A percentile compares a stretch with the other conserved stretches of the same genome.
These are phyloP conservation scores for Aporophyla nigra DNA, from an alignment of 2,888 invertebrate species.

Conservation along the genomic window DNA sequence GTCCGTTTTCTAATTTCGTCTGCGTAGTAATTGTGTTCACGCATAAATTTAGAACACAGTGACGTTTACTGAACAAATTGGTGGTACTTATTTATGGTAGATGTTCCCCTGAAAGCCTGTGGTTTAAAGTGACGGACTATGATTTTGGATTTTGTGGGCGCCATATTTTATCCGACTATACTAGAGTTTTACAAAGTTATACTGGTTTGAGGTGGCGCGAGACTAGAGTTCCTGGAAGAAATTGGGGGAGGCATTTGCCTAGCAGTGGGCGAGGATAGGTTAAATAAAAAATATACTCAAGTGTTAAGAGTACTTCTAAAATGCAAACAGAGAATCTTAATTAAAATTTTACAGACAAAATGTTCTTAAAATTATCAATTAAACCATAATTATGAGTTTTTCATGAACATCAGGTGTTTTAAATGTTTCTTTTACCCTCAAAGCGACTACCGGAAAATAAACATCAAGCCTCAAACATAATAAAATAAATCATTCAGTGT, in stretches of 20 bases:
- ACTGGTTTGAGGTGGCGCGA: no score
- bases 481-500: constrained; percentile 43
- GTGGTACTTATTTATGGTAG: constrained; percentile 56
- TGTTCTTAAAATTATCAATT: constrained; percentile 24
- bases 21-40: constrained; percentile 61
- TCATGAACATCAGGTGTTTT: constrained; percentile 7
- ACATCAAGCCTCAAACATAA: constrained; percentile 14
- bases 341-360: constrained; percentile 16
- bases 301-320: not conserved
- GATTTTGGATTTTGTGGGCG: not conserved
- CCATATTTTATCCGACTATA: not conserved
- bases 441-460: constrained; percentile 26
- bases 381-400: constrained; percentile 26
- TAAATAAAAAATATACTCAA: no score
- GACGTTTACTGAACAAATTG: constrained; percentile 64
- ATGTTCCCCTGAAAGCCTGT: not conserved
- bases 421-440: not conserved
- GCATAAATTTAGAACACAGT: constrained; percentile 59
- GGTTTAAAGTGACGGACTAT: constrained; percentile 15
- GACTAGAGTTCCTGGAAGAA: no score
- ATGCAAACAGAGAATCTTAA: constrained; percentile 3
- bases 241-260: no score
- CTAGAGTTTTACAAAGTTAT: not conserved
- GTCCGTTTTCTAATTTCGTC: constrained; percentile 59
- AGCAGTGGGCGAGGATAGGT: no score